These are phyloP conservation scores for Euphydryas editha DNA, from an alignment of 2,888 invertebrate genomes.

Conservation along the genomic window DNA sequence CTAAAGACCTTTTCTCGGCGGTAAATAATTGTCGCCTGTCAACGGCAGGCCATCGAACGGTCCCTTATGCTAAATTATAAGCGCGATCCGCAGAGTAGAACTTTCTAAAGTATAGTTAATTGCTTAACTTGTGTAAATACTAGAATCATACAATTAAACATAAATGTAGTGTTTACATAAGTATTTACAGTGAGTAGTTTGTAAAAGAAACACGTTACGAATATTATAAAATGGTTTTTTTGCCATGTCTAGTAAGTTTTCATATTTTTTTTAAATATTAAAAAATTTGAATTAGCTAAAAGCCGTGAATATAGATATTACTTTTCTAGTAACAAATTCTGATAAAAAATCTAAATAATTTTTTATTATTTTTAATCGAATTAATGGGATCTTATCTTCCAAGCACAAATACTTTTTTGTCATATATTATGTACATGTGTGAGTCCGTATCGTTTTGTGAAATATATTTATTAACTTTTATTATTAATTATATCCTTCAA, in stretches of 20 bases:
- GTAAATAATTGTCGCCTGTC: conserved; percentile 34
- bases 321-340: too few relatives aligned
- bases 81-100: conserved; percentile 17
- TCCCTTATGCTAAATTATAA: conserved; percentile 32
- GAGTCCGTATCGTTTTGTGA: background rate
- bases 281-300: too few relatives aligned
- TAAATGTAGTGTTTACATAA: conserved; percentile 1
- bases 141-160: conserved; percentile 24
- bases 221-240: too few relatives aligned
- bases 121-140: conserved; percentile 26
- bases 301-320: too few relatives aligned
- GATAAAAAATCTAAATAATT: too few relatives aligned
- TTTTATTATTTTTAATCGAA: too few relatives aligned
- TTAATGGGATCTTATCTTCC: too few relatives aligned
- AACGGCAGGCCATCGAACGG: conserved; percentile 24
- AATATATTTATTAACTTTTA: background rate
- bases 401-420: too few relatives aligned
- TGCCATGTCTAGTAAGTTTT: too few relatives aligned
- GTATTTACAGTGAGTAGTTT: background rate
- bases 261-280: too few relatives aligned
- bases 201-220: background rate
- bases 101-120: conserved; percentile 36
- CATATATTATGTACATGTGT: background rate
- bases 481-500: conserved; percentile 14
- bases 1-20: conserved; percentile 25